Conservation (phyloP, 2,797 vertebrate genomes). For the Selene dorsalis region DNA sequence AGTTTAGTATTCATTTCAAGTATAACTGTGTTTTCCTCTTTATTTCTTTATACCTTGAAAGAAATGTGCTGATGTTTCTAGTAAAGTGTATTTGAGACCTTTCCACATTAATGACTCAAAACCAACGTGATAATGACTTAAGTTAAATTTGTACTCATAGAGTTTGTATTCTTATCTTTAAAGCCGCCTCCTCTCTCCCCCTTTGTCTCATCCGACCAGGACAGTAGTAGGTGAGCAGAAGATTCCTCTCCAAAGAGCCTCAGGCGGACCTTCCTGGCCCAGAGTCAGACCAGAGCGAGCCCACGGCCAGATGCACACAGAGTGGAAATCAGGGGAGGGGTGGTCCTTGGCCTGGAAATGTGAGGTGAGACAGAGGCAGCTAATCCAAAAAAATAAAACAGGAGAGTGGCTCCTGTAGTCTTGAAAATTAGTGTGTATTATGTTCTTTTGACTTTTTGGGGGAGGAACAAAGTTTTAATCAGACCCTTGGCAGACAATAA, state of each 20-base stretch:
- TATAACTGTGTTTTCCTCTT: background rate
- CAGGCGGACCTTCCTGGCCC: slow-evolving; percentile 53
- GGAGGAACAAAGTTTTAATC: background rate
- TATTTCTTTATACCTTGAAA: background rate
- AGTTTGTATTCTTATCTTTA: slow-evolving; percentile 16
- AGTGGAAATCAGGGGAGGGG: slow-evolving; percentile 21
- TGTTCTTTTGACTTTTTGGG: background rate
- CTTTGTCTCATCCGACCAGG: slow-evolving; percentile 15
- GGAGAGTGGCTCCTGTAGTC: background rate
- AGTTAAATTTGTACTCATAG: background rate
- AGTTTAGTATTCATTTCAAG: background rate
- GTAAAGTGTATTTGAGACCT: background rate
- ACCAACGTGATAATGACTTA: background rate
- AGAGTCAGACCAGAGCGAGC: slow-evolving; percentile 55
- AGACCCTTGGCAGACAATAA: background rate
- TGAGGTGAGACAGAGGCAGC: slow-evolving; percentile 32
- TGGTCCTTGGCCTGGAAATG: slow-evolving; percentile 20
- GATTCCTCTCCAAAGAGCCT: slow-evolving; percentile 59
- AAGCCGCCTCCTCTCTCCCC: slow-evolving; percentile 13
- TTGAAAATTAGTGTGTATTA: background rate
- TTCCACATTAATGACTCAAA: background rate
- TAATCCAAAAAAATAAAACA: slow-evolving; percentile 13
- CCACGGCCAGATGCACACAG: slow-evolving; percentile 52
- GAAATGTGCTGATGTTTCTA: background rate
- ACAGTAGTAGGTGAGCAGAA: slow-evolving; percentile 48